These are phyloP conservation scores for Myopa testacea DNA, from an alignment of 2,888 invertebrate genomes.

Conservation along the genomic window DNA sequence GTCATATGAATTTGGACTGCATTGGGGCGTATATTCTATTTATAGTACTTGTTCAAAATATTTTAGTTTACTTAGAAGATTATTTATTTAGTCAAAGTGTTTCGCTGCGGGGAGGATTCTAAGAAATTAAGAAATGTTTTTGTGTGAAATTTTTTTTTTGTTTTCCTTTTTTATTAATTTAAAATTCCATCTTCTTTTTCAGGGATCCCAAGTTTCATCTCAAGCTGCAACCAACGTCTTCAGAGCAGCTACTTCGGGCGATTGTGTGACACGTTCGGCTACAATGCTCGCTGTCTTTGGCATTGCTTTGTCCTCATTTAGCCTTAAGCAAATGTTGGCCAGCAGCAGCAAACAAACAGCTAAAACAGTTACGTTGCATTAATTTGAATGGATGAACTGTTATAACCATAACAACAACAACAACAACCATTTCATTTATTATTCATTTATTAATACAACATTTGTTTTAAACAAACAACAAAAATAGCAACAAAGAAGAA, in stretches of 20 bases:
- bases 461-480: not conserved
- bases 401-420: slow-evolving; percentile 7
- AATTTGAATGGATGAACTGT: slow-evolving; percentile 53
- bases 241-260: slow-evolving; percentile 63
- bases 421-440: slow-evolving; percentile 36
- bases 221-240: slow-evolving; percentile 53
- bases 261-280: slow-evolving; percentile 73
- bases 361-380: slow-evolving; percentile 52
- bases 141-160: too few species aligned
- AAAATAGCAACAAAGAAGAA: not conserved
- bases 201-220: slow-evolving; percentile 53
- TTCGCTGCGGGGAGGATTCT: too few species aligned
- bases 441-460: slow-evolving; percentile 35
- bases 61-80: too few species aligned
- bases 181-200: slow-evolving; percentile 33
- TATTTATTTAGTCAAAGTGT: too few species aligned
- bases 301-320: slow-evolving; percentile 74
- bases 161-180: too few species aligned
- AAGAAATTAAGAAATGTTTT: too few species aligned
- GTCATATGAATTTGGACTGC: too few species aligned
- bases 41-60: too few species aligned
- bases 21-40: too few species aligned
- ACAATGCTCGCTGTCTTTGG: slow-evolving; percentile 72
- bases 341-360: slow-evolving; percentile 57
- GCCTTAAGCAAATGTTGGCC: slow-evolving; percentile 74